phyloP scores from a whole-genome alignment of 2,113 vertebrate species.

The Saccopteryx bilineata region DNA sequence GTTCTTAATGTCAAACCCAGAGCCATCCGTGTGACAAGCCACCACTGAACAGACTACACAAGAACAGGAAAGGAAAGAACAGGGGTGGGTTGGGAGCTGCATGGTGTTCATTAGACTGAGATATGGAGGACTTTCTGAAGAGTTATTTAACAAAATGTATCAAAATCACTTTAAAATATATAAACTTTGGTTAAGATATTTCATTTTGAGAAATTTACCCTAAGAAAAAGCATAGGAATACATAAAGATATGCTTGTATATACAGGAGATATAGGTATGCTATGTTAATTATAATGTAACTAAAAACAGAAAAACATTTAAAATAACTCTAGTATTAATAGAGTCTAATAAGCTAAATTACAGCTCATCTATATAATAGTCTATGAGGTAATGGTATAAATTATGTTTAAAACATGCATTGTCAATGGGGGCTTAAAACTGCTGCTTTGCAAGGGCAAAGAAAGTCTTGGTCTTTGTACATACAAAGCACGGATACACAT shows the following conservation, averaged over 20 bases:
- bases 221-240: background rate
- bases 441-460: background rate
- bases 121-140: background rate
- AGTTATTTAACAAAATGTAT: background rate
- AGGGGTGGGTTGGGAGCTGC: fast-evolving
- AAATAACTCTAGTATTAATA: slow-evolving; percentile 9
- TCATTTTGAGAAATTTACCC: background rate
- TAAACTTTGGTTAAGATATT: background rate
- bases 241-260: background rate
- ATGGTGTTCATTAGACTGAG: fast-evolving
- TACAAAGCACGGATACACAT: background rate
- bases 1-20: background rate
- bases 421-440: background rate
- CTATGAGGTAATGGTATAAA: background rate
- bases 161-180: background rate
- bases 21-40: background rate
- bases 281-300: background rate
- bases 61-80: background rate
- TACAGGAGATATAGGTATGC: background rate
- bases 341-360: background rate
- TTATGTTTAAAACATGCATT: background rate
- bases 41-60: background rate
- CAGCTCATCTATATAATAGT: background rate
- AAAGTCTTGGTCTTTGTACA: background rate
- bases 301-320: background rate